Conservation (phyloP, 2,888 invertebrate species). For the Eremobia ochroleuca region DNA sequence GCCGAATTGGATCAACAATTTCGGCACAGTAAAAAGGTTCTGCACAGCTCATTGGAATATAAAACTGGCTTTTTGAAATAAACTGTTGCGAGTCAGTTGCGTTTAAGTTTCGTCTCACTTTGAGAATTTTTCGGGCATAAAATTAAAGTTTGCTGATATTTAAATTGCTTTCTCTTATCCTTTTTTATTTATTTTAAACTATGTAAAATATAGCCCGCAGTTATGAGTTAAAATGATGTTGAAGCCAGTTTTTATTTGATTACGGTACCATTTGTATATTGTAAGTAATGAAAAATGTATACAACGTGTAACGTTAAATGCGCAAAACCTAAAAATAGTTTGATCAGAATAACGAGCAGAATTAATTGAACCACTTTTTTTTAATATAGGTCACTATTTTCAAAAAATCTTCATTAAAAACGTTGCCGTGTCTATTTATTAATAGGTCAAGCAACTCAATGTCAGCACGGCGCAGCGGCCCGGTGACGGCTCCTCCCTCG, state of each 20-base stretch:
- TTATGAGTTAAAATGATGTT: background rate
- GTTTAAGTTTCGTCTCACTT: constrained; percentile 22
- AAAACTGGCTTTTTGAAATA: constrained; percentile 56
- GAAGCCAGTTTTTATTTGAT: background rate
- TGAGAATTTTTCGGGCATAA: constrained; percentile 33
- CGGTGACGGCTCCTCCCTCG: too few species aligned
- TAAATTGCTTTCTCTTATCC: constrained; percentile 24
- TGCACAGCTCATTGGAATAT: constrained; percentile 60
- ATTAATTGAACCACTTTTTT: too few species aligned
- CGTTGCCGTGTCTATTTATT: too few species aligned
- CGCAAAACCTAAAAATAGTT: too few species aligned
- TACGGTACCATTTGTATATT: background rate
- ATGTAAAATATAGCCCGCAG: background rate
- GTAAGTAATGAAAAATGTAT: too few species aligned
- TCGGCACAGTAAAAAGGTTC: constrained; percentile 59
- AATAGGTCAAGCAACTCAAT: too few species aligned
- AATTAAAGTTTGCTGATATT: constrained; percentile 44
- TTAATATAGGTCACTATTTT: too few species aligned
- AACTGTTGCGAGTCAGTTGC: constrained; percentile 42
- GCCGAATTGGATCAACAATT: constrained; percentile 69
- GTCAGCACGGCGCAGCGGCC: too few species aligned
- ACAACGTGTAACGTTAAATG: too few species aligned
- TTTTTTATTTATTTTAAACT: constrained; percentile 7
- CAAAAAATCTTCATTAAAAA: too few species aligned
- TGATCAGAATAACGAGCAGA: too few species aligned